These are phyloP conservation scores for Saguinus midas DNA, from an alignment of 2,113 vertebrate genomes.

Conservation along the genomic window DNA sequence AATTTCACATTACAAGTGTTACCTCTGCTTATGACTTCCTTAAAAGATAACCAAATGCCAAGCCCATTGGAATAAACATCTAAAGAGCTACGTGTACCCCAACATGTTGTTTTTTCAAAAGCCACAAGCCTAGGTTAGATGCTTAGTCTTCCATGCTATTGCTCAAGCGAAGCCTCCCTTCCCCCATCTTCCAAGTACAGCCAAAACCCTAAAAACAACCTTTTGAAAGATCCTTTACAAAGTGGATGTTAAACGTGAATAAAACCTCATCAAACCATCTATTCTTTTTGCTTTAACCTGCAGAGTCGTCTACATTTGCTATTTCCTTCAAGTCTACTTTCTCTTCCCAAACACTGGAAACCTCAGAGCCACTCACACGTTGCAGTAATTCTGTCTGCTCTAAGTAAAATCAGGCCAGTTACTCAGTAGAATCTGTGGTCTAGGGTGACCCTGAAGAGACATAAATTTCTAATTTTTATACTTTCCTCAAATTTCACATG, in stretches of 20 bases:
- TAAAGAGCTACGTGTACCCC: background rate
- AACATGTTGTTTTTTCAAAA: background rate
- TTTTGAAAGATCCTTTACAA: background rate
- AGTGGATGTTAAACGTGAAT: background rate
- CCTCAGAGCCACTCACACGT: background rate
- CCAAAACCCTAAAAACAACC: background rate
- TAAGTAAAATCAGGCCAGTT: background rate
- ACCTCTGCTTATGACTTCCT: background rate
- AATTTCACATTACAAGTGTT: background rate
- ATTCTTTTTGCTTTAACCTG: background rate
- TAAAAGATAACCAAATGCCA: background rate
- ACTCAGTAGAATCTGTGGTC: background rate
- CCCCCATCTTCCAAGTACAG: background rate
- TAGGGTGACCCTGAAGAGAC: slow-evolving; percentile 6
- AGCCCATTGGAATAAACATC: background rate
- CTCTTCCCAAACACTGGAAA: background rate
- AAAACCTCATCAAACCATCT: background rate
- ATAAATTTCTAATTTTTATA: slow-evolving; percentile 51
- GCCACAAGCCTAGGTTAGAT: background rate
- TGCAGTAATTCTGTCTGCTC: background rate
- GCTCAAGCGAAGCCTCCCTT: background rate
- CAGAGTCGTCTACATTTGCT: background rate
- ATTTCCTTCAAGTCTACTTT: background rate
- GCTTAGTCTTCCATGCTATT: too few species aligned
- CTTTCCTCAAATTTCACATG: slow-evolving; percentile 47